Evolutionary conservation across 1,140 invertebrate genomes (phyloP).

Genomic region (Sycophaga agraensis): DNA sequence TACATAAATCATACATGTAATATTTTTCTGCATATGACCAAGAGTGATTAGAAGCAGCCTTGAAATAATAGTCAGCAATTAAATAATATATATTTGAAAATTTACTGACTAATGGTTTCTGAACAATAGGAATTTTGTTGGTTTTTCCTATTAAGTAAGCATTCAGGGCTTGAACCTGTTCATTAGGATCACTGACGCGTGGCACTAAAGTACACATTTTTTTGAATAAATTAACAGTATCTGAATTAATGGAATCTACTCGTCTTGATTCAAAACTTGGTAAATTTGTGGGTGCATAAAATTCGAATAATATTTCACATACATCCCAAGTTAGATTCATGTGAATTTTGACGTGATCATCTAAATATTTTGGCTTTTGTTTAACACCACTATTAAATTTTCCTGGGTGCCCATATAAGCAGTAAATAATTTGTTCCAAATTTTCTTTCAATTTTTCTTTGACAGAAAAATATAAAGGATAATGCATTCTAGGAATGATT

Average conservation of each 20-base stretch:
- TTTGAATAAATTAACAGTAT: conserved; percentile 76
- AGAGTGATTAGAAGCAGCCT: conserved; percentile 67
- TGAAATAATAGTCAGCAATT: conserved; percentile 90
- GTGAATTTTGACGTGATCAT: conserved; percentile 76
- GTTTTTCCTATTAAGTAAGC: conserved; percentile 67
- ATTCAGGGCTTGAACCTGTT: conserved; percentile 63
- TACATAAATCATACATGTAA: conserved; percentile 80
- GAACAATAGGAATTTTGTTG: conserved; percentile 59
- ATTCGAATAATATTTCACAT: conserved; percentile 78
- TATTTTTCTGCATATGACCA: conserved; percentile 76
- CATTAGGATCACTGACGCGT: conserved; percentile 63
- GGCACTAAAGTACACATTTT: conserved; percentile 76
- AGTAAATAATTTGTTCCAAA: conserved; percentile 87
- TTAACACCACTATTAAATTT: conserved; percentile 61
- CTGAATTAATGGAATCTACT: conserved; percentile 70
- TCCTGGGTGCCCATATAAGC: conserved; percentile 81
- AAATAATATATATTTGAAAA: conserved; percentile 82
- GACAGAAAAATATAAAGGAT: conserved; percentile 55
- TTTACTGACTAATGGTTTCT: conserved; percentile 55
- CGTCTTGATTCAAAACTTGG: conserved; percentile 83
- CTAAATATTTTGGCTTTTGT: conserved; percentile 70
- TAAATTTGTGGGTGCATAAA: conserved; percentile 76
- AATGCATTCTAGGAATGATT: conserved; percentile 67
- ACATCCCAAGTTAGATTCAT: conserved; percentile 77
- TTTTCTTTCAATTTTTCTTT: conserved; percentile 68